Conservation (phyloP, 2,888 invertebrate species). For the Amblyjoppa proteus region DNA sequence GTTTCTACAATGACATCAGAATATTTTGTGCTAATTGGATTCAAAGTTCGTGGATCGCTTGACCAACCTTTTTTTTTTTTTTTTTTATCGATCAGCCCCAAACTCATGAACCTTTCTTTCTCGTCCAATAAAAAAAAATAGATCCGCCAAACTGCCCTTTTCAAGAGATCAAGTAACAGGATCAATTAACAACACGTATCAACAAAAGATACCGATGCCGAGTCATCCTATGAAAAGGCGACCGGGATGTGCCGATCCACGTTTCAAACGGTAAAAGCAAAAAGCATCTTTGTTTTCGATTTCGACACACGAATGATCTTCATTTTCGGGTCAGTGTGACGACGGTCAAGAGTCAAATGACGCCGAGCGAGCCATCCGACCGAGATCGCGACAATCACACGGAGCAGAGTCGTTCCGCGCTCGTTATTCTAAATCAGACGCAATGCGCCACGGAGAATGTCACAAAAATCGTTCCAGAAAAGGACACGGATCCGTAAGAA, state of each 20-base stretch:
- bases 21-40: too few species aligned
- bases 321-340: conserved; percentile 64
- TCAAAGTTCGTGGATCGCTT: background rate
- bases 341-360: conserved; percentile 71
- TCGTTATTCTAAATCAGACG: conserved; percentile 57
- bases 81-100: conserved; percentile 5
- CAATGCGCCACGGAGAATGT: conserved; percentile 57
- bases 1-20: too few species aligned
- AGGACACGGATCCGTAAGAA: conserved; percentile 70
- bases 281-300: conserved; percentile 14
- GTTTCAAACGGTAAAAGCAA: conserved; percentile 78
- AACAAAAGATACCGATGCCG: conserved; percentile 57
- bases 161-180: conserved; percentile 54
- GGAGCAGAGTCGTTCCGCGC: conserved; percentile 63
- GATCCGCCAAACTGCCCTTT: conserved; percentile 20
- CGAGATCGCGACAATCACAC: conserved; percentile 58
- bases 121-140: conserved; percentile 8
- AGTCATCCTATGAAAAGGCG: conserved; percentile 70
- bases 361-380: conserved; percentile 66
- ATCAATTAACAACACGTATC: conserved; percentile 41
- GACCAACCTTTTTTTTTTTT: background rate
- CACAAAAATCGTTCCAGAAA: conserved; percentile 63
- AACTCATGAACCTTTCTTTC: background rate
- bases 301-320: background rate
- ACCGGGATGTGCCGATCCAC: conserved; percentile 79